A percentile compares a stretch with the other conserved stretches of the same genome.
These are phyloP conservation scores for Colletes latitarsis DNA, from an alignment of 1,140 invertebrate species.

Conservation along the genomic window DNA sequence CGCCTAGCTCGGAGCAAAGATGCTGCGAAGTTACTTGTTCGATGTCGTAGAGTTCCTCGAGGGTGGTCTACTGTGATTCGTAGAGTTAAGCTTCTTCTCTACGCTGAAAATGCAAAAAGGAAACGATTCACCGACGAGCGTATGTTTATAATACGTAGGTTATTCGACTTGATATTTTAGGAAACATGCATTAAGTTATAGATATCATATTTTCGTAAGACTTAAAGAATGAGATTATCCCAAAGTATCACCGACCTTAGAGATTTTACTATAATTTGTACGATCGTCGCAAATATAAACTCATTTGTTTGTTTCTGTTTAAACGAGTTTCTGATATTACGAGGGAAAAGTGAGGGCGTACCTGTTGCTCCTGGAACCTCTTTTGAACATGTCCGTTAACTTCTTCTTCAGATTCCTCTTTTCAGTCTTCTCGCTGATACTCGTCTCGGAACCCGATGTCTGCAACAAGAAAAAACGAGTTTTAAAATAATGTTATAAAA, in stretches of 20 bases:
- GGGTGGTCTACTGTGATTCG: constrained; percentile 74
- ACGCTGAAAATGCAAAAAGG: constrained; percentile 62
- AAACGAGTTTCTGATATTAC: background rate
- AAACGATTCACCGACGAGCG: background rate
- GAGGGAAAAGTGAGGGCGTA: constrained; percentile 66
- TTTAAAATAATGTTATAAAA: no score
- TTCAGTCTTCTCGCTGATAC: constrained; percentile 85
- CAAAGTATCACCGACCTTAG: no score
- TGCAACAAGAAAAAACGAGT: constrained; percentile 72
- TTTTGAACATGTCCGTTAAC: constrained; percentile 91
- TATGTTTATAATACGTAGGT: background rate
- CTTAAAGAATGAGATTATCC: no score
- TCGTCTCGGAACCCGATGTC: constrained; percentile 90
- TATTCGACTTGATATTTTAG: background rate
- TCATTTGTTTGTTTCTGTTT: background rate
- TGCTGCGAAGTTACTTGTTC: constrained; percentile 51
- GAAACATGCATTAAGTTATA: constrained; percentile 12
- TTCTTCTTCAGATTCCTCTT: constrained; percentile 90
- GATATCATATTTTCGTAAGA: background rate
- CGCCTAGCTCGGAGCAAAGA: constrained; percentile 1
- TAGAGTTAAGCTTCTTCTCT: constrained; percentile 72
- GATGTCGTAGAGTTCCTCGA: constrained; percentile 75
- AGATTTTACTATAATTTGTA: background rate
- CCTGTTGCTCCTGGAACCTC: constrained; percentile 87
- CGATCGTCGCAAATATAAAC: constrained; percentile 8